Evolutionary conservation across 2,113 vertebrate genomes (phyloP), one percentile per base, ranked within the genome.

Genomic region (Corythaeola cristata): DNA sequence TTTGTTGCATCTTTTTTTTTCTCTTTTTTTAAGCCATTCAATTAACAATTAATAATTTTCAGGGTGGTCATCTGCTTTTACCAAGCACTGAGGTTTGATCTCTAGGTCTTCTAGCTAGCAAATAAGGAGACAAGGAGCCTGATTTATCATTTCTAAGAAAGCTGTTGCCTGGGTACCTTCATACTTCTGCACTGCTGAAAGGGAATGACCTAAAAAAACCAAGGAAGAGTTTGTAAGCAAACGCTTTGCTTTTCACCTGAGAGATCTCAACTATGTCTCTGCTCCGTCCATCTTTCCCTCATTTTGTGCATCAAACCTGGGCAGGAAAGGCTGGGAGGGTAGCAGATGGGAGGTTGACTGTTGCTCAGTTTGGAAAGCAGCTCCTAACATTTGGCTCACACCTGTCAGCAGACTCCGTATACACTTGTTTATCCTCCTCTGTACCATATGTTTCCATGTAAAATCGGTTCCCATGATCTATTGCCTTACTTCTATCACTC

Each of bases 401-500:
- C 97, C 93, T 97, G 96, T 92, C 94, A 93, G 69, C 90, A 97
- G 62, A 76, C 90, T 96, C 53, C 84, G 1, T 94, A 87, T 94
- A 97, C 92, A 93, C 69, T 97, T 96, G 89, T 95, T 94, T 94
- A 90, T 95, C 95, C 90, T 89, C 96, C 96, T 75, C 97, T 97
- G 86, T 97, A 93, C 94, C 94, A 89, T 97, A 96, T 97, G 96
- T 87, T 95, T 96, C 94, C 35, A 82, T 76, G 92, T 56, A 95
- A 94, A 96, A 95, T 80, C 93, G 90, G 77, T 95, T 88, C 88
- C 93, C 94, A 84, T 96, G 91, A 97, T 97, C 97, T 95, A 95
- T 97, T 96, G 96, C 96, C 82, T 93, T 94, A 94, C 67, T 94
- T 88, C 88, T 93, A 89, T 93, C 95, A 92, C 83, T 96, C 95